Base-by-base conservation (phyloP, 2,113 vertebrate genomes). In the Syrmaticus mikado region DNA sequence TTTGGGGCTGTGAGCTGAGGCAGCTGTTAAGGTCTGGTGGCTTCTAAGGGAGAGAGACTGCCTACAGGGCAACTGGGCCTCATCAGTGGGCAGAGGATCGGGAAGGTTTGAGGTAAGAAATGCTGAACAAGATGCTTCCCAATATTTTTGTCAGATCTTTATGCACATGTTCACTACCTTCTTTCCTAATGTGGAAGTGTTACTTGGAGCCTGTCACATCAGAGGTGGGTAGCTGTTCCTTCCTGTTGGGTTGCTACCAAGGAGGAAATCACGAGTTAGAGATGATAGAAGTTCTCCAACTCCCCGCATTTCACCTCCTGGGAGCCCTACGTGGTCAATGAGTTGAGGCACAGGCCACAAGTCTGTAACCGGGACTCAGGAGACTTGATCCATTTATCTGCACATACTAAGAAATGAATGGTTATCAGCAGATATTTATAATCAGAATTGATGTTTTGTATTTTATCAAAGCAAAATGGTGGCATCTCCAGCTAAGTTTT, bases 121-220 rank as follows among this genome's bases (percentile, higher is more conserved):
- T 20, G 52, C 64, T n/a, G 34, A 62, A 48, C 6, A 40, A 65
- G 55, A 79, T 13, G 6, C 60, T 88, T 68, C 24, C 41, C 38
- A 25, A 13, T 74, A 55, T 3, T 71, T 8, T 3, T 38, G 21
- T 58, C 46, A 84, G 25, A 38, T 86, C 45, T 45, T 48, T 81
- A 15, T 57, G 45, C 27, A 83, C 14, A 34, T 36, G 25, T 77
- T 70, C 64, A 17, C 43, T 62, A 5, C 38, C 40, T 81, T 83
- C 46, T 34, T 60, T 83, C 20, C 18, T 34, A 13, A 46, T 72
- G 34, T 80, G 45, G 27, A 73, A 61, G 19, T 57, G 36, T 52
- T 73, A 4, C 22, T 84, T 83, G 52, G 20, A 50, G 40, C 4
- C 62, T 41, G 8, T 41, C 18, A 5, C 0, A 0, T 10, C 1